Base-by-base conservation (phyloP, 1,140 invertebrate species). In the Heliconius himera region DNA sequence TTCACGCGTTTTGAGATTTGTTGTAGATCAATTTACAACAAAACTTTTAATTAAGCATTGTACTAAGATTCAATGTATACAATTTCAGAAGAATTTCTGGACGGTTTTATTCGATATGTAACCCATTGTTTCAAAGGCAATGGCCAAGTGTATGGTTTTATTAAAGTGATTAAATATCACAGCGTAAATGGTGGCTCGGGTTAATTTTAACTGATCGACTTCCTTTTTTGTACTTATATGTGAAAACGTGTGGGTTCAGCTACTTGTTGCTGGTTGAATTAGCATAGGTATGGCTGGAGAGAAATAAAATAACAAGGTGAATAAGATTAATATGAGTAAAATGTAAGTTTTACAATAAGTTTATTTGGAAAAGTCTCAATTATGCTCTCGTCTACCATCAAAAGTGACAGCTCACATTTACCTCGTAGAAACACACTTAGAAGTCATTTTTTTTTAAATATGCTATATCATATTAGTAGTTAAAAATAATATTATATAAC, bases 161-260 rank as follows among this genome's bases (percentile, higher is more conserved):
- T 88, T 89, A 90, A 89, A 89, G 87, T 91, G 89, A 91, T 90
- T 90, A 90, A 91, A 91, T 89, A 84, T 85, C 90, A 90, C 83
- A 84, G 86, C 88, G 87, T 89, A 88, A 89, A 87, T 85, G 49
- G 80, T 81, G 77, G 78, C 70, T 74, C 80, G 82, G 76, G 84
- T 85, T 87, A 84, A 87, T 87, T 85, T 79, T 73, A 80, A 83
- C 73, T 71, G 76, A 78, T 83, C 78, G 80, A 66, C 71, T 85
- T 85, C 80, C 81, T 82, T 85, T 82, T 81, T 82, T 79, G 78
- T 81, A 56, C 76, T 74, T 66, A 41, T 78, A 76, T 75, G 74
- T 77, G 74, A 77, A 81, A 76, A 78, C 78, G 77, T 70, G 70
- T 18, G 74, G 75, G 72, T 79, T 75, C 81, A 74, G 73, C 72